Percentiles rank a stretch among this genome's conserved stretches.
These are phyloP conservation scores for Oryctolagus cuniculus DNA, from an alignment of 2,113 vertebrate genomes.

Conservation along the genomic window DNA sequence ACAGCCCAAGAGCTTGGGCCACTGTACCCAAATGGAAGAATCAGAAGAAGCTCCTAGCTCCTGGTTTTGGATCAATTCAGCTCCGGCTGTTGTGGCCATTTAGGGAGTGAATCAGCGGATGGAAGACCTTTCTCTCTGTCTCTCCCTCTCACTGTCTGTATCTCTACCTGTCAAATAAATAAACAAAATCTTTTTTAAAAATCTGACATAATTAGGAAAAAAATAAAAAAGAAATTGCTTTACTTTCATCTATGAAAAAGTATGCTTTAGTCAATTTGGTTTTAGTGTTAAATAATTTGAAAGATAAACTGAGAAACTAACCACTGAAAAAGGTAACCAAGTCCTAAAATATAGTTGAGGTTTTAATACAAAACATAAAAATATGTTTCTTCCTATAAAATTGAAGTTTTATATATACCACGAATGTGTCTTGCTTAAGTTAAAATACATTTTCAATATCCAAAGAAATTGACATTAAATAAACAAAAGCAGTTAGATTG, in stretches of 20 bases:
- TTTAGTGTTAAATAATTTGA: not conserved
- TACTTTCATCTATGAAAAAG: not conserved
- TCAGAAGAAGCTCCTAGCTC: no score
- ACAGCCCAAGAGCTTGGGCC: no score
- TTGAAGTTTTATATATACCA: not conserved
- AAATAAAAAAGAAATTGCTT: not conserved
- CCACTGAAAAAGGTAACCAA: not conserved
- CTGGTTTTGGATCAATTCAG: no score
- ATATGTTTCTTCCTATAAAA: not conserved
- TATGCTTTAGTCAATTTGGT: not conserved
- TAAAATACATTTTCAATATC: not conserved
- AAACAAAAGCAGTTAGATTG: not conserved
- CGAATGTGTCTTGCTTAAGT: not conserved
- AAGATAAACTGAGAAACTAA: not conserved
- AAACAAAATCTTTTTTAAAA: no score
- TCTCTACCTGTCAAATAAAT: no score
- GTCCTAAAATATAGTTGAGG: not conserved
- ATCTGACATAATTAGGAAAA: not conserved
- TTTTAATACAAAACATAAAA: constrained; percentile 16
- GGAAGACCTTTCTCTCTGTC: no score
- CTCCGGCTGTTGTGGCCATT: no score
- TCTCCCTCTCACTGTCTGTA: no score
- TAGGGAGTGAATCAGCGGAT: no score
- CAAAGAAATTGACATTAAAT: constrained; percentile 32
- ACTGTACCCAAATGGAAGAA: no score